Percentiles rank a stretch among this genome's conserved stretches.
These are phyloP conservation scores for Paracyclopina nana DNA, from an alignment of 1,140 invertebrate species.

Conservation along the genomic window DNA sequence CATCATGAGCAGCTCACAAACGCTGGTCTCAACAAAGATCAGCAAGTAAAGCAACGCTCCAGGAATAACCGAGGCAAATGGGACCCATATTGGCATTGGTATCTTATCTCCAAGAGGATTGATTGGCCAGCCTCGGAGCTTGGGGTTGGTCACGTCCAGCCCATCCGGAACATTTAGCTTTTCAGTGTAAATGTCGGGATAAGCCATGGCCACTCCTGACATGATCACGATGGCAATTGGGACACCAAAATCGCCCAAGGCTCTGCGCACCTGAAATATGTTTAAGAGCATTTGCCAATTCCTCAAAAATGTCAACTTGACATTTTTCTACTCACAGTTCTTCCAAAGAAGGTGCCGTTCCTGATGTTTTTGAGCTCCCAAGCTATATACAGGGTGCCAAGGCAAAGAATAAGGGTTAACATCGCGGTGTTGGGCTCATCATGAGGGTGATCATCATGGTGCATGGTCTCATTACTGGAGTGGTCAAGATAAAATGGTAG, in stretches of 20 bases:
- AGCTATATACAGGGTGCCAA: slow-evolving; percentile 84
- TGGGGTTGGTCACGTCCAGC: slow-evolving; percentile 48
- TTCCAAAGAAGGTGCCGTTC: slow-evolving; percentile 82
- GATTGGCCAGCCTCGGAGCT: slow-evolving; percentile 53
- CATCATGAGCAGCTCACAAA: slow-evolving; percentile 83
- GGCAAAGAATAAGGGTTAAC: slow-evolving; percentile 69
- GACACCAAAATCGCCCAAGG: slow-evolving; percentile 90
- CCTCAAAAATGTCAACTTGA: too few relatives aligned
- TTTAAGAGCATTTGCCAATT: not conserved
- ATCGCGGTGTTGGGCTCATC: slow-evolving; percentile 70
- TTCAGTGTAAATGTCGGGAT: slow-evolving; percentile 52
- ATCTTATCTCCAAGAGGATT: slow-evolving; percentile 40
- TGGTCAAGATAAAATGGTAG: too few relatives aligned
- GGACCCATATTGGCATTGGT: slow-evolving; percentile 46
- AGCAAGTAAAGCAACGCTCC: slow-evolving; percentile 83
- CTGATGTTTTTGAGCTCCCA: slow-evolving; percentile 78
- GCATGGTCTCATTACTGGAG: too few relatives aligned
- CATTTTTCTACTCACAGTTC: slow-evolving; percentile 51
- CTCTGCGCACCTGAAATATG: slow-evolving; percentile 48
- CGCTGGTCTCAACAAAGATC: slow-evolving; percentile 89
- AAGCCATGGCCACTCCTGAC: slow-evolving; percentile 57
- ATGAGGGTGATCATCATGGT: too few relatives aligned
- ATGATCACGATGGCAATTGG: slow-evolving; percentile 88
- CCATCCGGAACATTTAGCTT: slow-evolving; percentile 71
- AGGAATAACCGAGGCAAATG: slow-evolving; percentile 56